Evolutionary conservation across 2,797 vertebrate genomes (phyloP).

Genomic region (Lagodon rhomboides): DNA sequence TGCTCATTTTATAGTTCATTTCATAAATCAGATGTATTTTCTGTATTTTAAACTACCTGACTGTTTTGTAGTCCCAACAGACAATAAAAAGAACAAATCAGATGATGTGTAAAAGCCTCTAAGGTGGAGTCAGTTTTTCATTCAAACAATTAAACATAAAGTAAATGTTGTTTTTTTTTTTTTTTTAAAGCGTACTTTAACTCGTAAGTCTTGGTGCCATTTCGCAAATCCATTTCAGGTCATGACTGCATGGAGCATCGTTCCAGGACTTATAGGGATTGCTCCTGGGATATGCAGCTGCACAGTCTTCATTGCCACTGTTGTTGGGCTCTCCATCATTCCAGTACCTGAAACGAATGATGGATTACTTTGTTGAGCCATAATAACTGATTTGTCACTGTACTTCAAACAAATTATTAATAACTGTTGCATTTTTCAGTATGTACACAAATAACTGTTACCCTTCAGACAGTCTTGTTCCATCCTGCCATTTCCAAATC

Average conservation of each 20-base stretch:
- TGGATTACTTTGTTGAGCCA: background rate
- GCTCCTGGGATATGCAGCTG: constrained; percentile 62
- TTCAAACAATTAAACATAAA: constrained; percentile 11
- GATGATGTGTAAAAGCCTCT: constrained; percentile 1
- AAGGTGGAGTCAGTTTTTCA: constrained; percentile 1
- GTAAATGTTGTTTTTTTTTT: background rate
- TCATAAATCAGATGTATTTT: constrained; percentile 50
- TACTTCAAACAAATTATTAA: background rate
- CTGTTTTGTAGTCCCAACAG: constrained; percentile 48
- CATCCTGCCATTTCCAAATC: constrained; percentile 81
- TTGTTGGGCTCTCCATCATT: constrained; percentile 74
- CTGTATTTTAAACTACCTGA: constrained; percentile 27
- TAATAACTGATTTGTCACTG: background rate
- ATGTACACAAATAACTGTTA: constrained; percentile 50
- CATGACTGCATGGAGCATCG: constrained; percentile 72
- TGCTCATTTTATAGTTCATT: constrained; percentile 51
- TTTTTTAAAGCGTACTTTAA: constrained; percentile 7
- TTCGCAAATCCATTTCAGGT: constrained; percentile 84
- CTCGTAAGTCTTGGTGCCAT: constrained; percentile 19
- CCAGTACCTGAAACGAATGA: constrained; percentile 77
- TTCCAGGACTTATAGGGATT: constrained; percentile 81
- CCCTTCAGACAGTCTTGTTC: constrained; percentile 66
- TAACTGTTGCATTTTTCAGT: background rate
- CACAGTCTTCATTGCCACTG: constrained; percentile 72
- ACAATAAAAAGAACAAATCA: constrained; percentile 59